Conservation (phyloP, 2,113 vertebrate genomes). For the Corydoras maculifer region DNA sequence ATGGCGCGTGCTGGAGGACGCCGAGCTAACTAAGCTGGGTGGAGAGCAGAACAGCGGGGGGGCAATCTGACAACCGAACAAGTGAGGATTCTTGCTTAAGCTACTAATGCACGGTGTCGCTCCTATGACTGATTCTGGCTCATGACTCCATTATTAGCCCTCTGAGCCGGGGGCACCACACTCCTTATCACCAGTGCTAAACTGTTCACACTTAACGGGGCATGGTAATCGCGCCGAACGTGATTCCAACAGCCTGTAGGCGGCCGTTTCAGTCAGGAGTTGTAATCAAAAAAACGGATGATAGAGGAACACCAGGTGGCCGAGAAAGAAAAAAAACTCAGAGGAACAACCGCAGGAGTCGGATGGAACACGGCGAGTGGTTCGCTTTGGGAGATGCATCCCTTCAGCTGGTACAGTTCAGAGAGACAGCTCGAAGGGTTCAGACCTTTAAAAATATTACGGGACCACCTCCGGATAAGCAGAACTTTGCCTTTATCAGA, state of each 20-base stretch:
- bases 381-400: too few relatives aligned
- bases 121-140: neutral
- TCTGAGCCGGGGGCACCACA: slow-evolving; percentile 1
- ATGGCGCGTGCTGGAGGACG: slow-evolving; percentile 3
- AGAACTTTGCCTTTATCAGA: too few relatives aligned
- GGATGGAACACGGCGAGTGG: too few relatives aligned
- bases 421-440: too few relatives aligned
- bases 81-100: slow-evolving; percentile 22
- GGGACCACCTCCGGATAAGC: too few relatives aligned
- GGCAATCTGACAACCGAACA: neutral
- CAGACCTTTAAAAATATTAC: too few relatives aligned
- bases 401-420: too few relatives aligned
- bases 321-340: neutral
- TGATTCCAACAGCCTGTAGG: slow-evolving; percentile 51
- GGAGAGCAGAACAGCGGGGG: slow-evolving; percentile 24
- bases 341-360: slow-evolving; percentile 11
- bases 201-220: slow-evolving; percentile 59
- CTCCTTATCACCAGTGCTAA: slow-evolving; percentile 57
- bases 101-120: slow-evolving; percentile 15
- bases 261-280: slow-evolving; percentile 3
- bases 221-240: slow-evolving; percentile 57
- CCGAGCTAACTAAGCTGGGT: slow-evolving; percentile 19
- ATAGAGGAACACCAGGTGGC: neutral
- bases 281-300: slow-evolving; percentile 1
- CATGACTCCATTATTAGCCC: slow-evolving; percentile 5